These are phyloP conservation scores for Halcyon chelicuti DNA, from an alignment of 2,797 vertebrate genomes.

Conservation along the genomic window DNA sequence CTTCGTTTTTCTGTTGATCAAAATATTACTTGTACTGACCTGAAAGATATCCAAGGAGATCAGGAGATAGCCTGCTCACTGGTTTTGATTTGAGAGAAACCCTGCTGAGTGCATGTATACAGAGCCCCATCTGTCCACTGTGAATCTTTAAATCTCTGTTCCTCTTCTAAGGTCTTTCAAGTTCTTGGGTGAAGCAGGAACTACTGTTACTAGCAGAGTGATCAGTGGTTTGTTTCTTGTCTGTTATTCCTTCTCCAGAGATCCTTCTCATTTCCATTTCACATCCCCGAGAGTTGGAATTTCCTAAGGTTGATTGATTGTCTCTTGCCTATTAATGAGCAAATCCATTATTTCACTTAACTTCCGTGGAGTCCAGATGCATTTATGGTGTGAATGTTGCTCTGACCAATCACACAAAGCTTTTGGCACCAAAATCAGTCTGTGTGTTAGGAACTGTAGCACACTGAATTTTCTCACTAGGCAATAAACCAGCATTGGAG, in stretches of 20 bases:
- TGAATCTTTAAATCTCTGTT: neutral
- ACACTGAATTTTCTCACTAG: neutral
- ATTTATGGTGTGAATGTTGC: neutral
- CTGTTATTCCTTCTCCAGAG: neutral
- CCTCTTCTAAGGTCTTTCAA: neutral
- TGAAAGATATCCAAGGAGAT: neutral
- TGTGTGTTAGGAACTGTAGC: neutral
- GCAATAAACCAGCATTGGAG: neutral
- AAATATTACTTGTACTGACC: neutral
- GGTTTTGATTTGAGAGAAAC: neutral
- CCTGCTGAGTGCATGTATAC: neutral
- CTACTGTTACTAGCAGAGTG: neutral
- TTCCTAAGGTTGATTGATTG: neutral
- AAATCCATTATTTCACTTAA: neutral
- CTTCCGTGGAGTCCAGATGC: neutral
- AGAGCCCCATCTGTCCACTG: neutral
- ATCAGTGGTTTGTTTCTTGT: neutral
- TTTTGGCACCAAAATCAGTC: neutral
- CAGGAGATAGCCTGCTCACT: neutral
- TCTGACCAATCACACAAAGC: neutral
- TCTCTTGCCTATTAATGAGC: neutral
- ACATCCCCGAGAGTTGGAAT: neutral
- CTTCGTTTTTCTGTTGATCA: neutral
- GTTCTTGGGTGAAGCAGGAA: neutral
- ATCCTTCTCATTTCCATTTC: neutral